A percentile compares a stretch with the other conserved stretches of the same genome.
These are phyloP conservation scores for Lota lota DNA, from an alignment of 2,113 vertebrate species.

Conservation along the genomic window DNA sequence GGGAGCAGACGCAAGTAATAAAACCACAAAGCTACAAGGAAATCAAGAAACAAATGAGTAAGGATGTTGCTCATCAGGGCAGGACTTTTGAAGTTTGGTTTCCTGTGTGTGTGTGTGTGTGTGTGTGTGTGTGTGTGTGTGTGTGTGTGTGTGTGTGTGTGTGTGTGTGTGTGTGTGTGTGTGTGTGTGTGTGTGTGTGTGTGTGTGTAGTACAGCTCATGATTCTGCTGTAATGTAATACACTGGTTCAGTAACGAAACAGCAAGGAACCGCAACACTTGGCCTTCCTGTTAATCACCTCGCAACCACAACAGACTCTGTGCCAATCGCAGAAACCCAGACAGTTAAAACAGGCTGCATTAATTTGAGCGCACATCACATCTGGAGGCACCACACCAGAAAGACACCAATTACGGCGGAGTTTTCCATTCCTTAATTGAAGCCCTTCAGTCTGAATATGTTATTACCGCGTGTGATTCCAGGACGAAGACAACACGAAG, in stretches of 20 bases:
- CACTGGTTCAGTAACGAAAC: neutral
- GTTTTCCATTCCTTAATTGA: constrained; percentile 76
- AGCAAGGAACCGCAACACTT: constrained; percentile 21
- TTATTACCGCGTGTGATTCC: constrained; percentile 71
- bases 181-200: too few relatives aligned
- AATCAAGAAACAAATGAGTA: too few relatives aligned
- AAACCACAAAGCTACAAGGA: too few relatives aligned
- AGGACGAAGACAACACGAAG: constrained; percentile 72
- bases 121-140: too few relatives aligned
- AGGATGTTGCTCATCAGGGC: too few relatives aligned
- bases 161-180: too few relatives aligned
- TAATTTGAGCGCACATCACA: constrained; percentile 61
- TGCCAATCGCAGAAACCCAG: constrained; percentile 60
- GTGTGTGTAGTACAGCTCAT: too few relatives aligned
- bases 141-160: too few relatives aligned
- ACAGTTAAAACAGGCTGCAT: constrained; percentile 51
- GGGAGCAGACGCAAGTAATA: too few relatives aligned
- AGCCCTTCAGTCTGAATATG: constrained; percentile 76
- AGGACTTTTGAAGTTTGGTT: too few relatives aligned
- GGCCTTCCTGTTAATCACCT: constrained; percentile 43
- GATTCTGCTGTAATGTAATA: too few relatives aligned
- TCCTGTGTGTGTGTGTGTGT: too few relatives aligned
- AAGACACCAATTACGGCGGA: constrained; percentile 75
- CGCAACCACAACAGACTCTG: constrained; percentile 37
- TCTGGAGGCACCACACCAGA: constrained; percentile 64